These are phyloP conservation scores for Cladorhizidae sp. DNA, from an alignment of 37 sponge, comb jelly and placozoan species.

Conservation along the genomic window DNA sequence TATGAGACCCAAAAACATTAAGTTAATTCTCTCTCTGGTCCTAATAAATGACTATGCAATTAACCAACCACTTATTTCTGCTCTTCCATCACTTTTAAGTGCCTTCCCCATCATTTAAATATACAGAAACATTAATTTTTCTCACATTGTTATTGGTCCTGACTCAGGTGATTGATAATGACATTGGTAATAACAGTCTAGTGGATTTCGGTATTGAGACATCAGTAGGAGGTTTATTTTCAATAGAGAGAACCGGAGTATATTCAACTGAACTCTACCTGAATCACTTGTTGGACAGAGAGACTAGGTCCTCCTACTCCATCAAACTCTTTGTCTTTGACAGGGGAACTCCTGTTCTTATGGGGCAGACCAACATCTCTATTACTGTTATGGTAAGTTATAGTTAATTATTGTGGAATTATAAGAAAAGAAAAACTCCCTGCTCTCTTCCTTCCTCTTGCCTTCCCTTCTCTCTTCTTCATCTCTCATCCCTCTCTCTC, in stretches of 20 bases:
- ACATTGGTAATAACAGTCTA: constrained; percentile 13
- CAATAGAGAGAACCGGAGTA: background rate
- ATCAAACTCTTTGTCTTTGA: constrained; percentile 50
- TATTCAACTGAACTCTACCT: background rate
- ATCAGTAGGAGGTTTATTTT: background rate
- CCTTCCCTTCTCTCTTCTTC: no score
- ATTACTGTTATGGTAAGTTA: constrained; percentile 10
- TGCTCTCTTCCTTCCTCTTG: background rate
- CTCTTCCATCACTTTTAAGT: no score
- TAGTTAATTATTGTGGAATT: background rate
- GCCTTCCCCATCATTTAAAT: no score
- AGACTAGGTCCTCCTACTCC: constrained; percentile 15
- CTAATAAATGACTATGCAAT: no score
- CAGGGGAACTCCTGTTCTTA: constrained; percentile 49
- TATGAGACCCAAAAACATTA: no score
- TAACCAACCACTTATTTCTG: no score
- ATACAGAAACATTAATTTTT: no score
- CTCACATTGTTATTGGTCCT: no score
- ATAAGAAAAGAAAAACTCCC: background rate
- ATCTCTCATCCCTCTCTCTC: no score
- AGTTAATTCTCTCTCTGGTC: no score
- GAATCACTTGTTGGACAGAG: constrained; percentile 41
- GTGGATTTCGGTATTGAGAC: constrained; percentile 21
- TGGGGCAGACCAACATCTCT: constrained; percentile 4
- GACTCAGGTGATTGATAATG: constrained; percentile 8